Base-by-base conservation (phyloP, 2,888 invertebrate genomes). In the Polia nebulosa region DNA sequence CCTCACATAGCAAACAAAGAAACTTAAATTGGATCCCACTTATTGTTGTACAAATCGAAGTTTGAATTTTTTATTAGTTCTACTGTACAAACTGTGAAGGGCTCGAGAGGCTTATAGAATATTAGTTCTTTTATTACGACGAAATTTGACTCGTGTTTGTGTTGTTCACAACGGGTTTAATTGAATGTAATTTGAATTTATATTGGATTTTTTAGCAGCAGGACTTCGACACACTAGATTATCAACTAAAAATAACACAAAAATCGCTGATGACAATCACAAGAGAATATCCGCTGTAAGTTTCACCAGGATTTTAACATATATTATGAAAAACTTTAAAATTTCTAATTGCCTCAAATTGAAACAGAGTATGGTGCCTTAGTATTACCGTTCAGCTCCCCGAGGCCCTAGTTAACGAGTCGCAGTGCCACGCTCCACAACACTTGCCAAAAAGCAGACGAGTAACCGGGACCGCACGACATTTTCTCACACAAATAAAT, bases 11-110 rank as follows among this genome's bases (percentile, higher is more conserved):
- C 80, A 85, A 89, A 91, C 90, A 90, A 90, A 85, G 81, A 86
- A 86, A 87, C 82, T 87, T 85, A 89, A 90, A 91, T 91, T 90
- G 88, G 86, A 90, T 90, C 84, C 83, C 75, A 88, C 85, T 87
- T 87, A 87, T 85, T 85, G 85, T 85, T 80, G 80, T 80, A 80
- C 80, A 85, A 86, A 89, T 89, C 84, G 88, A 87, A 88, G 76
- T 87, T 85, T 88, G 88, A 88, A 90, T 90, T 89, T 88, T 91
- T 90, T 88, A 90, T 89, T 83, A 81, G 70, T 76, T 71, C 66
- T 44, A 73, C 67, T 78, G 66, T 66, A 45, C 71, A 53, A 72
- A 65, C 45, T 67, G 29, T 29, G 62, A 73, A 77, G 83, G 83
- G 79, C 61, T 85, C 76, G 67, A 80, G 68, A 79, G 72, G 65